Percentiles rank a stretch among this genome's conserved stretches.
These are phyloP conservation scores for Andrena minutula DNA, from an alignment of 2,888 invertebrate species.

Conservation along the genomic window DNA sequence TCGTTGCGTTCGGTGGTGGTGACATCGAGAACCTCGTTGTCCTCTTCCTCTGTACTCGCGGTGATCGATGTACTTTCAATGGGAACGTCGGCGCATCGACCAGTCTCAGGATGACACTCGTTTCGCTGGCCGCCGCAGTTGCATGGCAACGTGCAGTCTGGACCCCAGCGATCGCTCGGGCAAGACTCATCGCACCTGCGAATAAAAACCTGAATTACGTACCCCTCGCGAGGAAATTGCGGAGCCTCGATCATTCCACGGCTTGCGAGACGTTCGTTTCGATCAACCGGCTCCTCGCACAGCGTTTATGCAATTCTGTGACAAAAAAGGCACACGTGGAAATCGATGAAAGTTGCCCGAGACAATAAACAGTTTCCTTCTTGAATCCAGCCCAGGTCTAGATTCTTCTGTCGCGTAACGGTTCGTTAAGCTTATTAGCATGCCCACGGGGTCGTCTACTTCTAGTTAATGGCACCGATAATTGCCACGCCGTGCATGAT, in stretches of 20 bases:
- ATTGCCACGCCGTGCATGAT: neutral
- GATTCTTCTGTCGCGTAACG: neutral
- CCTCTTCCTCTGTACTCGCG: constrained; percentile 12
- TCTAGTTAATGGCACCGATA: constrained; percentile 5
- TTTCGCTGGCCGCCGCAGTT: constrained; percentile 86
- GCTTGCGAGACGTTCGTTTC: constrained; percentile 18
- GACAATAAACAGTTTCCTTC: neutral
- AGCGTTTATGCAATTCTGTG: constrained; percentile 16
- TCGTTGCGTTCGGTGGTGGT: constrained; percentile 1
- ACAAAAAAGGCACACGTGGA: constrained; percentile 3
- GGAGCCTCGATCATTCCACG: neutral
- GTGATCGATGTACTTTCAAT: constrained; percentile 12
- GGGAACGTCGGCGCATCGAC: constrained; percentile 86
- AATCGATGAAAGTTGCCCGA: constrained; percentile 3
- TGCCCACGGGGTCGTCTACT: neutral
- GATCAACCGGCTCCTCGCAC: constrained; percentile 26
- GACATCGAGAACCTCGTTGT: constrained; percentile 16
- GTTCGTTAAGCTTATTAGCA: neutral
- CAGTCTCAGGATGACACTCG: constrained; percentile 86
- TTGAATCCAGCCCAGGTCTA: neutral
- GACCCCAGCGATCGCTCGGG: constrained; percentile 90
- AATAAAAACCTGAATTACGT: constrained; percentile 8
- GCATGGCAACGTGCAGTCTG: constrained; percentile 88
- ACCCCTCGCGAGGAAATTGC: neutral
- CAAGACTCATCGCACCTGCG: constrained; percentile 85